A percentile compares a stretch with the other conserved stretches of the same genome.
phyloP scores from a whole-genome alignment of 2,113 vertebrate species.

The Lethenteron reissneri region DNA sequence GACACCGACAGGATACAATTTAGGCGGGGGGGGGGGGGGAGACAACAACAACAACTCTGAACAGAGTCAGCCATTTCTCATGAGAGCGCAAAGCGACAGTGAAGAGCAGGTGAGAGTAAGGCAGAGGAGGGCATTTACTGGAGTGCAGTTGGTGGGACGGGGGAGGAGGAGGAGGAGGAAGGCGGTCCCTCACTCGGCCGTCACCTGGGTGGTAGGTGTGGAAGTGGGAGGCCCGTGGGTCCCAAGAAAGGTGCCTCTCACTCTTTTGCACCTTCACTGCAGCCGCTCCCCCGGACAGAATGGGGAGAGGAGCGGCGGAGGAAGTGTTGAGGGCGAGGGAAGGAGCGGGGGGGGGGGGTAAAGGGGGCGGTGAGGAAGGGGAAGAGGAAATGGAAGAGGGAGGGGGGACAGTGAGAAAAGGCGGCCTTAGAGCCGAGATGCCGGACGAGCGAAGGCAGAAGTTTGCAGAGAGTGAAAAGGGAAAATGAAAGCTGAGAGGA shows the following conservation, averaged over 20 bases:
- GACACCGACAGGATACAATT: too few species aligned
- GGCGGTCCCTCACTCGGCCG: slow-evolving; percentile 29
- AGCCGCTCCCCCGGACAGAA: background rate
- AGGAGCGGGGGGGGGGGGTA: background rate
- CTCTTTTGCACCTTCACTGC: slow-evolving; percentile 83
- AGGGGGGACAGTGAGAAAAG: background rate
- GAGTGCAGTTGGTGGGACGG: slow-evolving; percentile 46
- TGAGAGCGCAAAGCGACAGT: background rate
- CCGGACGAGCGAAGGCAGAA: too few species aligned
- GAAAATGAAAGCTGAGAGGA: too few species aligned
- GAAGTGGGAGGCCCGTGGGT: slow-evolving; percentile 54
- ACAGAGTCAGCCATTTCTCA: background rate
- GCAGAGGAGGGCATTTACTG: slow-evolving; percentile 35
- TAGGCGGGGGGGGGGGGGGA: slow-evolving; percentile 6
- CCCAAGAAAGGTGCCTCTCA: slow-evolving; percentile 59
- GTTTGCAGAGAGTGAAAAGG: too few species aligned
- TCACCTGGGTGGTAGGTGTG: slow-evolving; percentile 47
- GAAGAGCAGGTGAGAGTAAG: slow-evolving; percentile 3
- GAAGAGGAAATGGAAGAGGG: background rate
- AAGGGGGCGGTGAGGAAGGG: background rate
- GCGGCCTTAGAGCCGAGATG: too few species aligned
- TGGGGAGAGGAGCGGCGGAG: background rate
- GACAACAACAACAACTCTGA: background rate
- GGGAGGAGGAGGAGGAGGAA: slow-evolving; percentile 37
- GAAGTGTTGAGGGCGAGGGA: background rate